Base-by-base conservation (phyloP, 2,113 vertebrate genomes). In the Coregonus clupeaformis region DNA sequence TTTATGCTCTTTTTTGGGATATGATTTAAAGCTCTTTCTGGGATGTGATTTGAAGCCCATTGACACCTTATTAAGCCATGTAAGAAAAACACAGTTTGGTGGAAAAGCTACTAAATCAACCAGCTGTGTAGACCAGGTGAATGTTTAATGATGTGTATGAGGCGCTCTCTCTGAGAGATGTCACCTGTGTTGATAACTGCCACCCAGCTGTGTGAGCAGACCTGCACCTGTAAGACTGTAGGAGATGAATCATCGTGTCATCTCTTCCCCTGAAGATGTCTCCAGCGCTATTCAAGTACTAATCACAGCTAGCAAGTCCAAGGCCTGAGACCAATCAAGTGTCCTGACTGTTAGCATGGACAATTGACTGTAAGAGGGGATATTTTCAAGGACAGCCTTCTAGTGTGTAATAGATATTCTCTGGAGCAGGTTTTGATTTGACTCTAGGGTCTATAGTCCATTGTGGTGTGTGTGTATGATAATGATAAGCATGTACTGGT, bases 201-300 rank as follows among this genome's bases (percentile, higher is more conserved):
- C 47, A 49, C 32, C 32, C 36, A 42, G 7, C 36, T 20, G 52
- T 5, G n/a, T 60, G 12, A 60, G 88, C 85, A 82, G 77, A 74
- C 75, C 69, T 63, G 73, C 82, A 85, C 79, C 86, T 89, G 85
- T 71, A 83, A 78, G 72, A 87, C 85, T 82, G 85, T 85, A 81
- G 86, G 86, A 81, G 78, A 71, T 71, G 77, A 83, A 82, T 87
- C 71, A 81, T 59, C 18, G 14, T 55, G 5, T 36, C 6, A 6
- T 36, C 32, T 59, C 18, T n/a, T 71, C 14, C 68, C 69, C 75
- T 73, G 64, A 66, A 68, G 30, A 81, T 42, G 55, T 68, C 71
- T 63, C 24, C 73, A 68, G 73, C 36, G 25, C 55, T 77, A 81
- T 80, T 79, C 18, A 5, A 87, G 82, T 80, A 86, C 88, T 89